Percentiles rank a stretch among this genome's conserved stretches.
These are phyloP conservation scores for Chloroceryle inda DNA, from an alignment of 2,797 vertebrate genomes.

Conservation along the genomic window DNA sequence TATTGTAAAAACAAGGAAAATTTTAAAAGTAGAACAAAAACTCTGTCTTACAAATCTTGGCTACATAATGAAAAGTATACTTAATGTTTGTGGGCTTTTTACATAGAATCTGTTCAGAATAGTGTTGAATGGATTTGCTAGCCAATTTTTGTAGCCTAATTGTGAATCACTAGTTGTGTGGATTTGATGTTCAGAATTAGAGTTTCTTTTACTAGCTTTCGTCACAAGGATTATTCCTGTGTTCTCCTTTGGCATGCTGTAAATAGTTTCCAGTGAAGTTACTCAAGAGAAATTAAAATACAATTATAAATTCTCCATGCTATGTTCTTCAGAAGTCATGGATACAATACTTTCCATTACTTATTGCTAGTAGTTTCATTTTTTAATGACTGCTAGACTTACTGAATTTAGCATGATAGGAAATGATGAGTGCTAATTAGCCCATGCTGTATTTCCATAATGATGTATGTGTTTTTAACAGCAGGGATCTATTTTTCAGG, in stretches of 20 bases:
- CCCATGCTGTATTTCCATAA: background rate
- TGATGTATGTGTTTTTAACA: background rate
- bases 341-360: background rate
- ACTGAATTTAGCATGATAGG: background rate
- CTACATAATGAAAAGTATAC: background rate
- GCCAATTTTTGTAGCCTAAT: background rate
- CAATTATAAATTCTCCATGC: background rate
- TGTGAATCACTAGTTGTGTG: background rate
- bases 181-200: background rate
- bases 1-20: background rate
- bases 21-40: background rate
- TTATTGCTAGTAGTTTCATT: background rate
- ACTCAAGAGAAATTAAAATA: constrained; percentile 23
- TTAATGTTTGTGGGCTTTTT: background rate
- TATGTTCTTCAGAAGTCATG: background rate
- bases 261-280: background rate
- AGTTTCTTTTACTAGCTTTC: background rate
- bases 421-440: background rate
- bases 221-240: background rate
- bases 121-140: background rate
- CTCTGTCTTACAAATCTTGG: background rate
- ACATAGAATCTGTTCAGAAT: background rate
- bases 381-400: background rate
- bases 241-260: background rate
- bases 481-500: background rate